These are phyloP conservation scores for Hydrolagus colliei DNA, from an alignment of 2,797 vertebrate species.

Conservation along the genomic window DNA sequence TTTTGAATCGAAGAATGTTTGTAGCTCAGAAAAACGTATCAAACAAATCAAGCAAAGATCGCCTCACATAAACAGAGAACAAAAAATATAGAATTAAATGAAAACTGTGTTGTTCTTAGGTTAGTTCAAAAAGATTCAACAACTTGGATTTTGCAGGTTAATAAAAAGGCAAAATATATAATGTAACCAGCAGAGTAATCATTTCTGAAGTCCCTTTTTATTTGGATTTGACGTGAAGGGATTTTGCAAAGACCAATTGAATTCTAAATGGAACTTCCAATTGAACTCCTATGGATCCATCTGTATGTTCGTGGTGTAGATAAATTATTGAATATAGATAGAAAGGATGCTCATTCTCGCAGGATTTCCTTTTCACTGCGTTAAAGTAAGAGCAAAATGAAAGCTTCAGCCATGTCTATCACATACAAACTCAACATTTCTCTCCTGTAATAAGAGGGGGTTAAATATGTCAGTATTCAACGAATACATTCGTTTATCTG, in stretches of 20 bases:
- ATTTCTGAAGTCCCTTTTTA: constrained; percentile 1
- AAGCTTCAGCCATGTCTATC: too few relatives aligned
- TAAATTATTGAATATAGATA: neutral
- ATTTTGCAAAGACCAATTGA: neutral
- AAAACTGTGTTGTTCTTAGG: neutral
- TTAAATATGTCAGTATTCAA: neutral
- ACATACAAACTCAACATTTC: neutral
- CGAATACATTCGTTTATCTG: constrained; percentile 26
- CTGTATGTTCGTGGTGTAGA: too few relatives aligned
- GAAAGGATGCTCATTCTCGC: neutral
- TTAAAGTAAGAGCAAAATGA: neutral
- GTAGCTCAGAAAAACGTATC: neutral
- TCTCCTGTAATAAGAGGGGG: neutral
- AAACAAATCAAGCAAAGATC: neutral
- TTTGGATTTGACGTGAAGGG: neutral
- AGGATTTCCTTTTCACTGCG: neutral
- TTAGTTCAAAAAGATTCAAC: neutral
- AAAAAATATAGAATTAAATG: neutral
- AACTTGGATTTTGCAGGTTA: neutral
- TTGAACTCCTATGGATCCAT: too few relatives aligned
- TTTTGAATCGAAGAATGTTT: neutral
- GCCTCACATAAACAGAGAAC: neutral
- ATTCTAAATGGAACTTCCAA: neutral
- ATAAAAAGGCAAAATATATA: neutral
- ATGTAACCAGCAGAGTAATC: neutral